phyloP scores from a whole-genome alignment of 1,140 invertebrate genomes.

The Daktulosphaira vitifoliae region DNA sequence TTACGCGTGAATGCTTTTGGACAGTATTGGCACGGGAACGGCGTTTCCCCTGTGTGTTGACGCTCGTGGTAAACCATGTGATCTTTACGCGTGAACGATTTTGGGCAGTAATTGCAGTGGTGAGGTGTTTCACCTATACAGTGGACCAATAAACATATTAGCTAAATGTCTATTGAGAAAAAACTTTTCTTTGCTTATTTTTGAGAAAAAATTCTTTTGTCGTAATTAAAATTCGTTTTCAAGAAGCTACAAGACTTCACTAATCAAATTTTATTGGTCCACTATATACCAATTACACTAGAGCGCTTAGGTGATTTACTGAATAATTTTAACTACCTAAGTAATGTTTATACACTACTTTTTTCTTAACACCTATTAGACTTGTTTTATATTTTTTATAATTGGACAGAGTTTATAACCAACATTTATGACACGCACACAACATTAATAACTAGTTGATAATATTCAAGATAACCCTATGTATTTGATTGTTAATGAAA shows the following conservation, averaged over 20 bases:
- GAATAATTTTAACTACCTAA: constrained; percentile 9
- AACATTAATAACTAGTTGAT: constrained; percentile 29
- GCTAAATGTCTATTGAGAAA: constrained; percentile 31
- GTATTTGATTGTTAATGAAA: constrained; percentile 7
- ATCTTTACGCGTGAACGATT: constrained; percentile 73
- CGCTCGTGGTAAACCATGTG: constrained; percentile 73
- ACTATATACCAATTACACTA: constrained; percentile 34
- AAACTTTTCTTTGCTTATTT: constrained; percentile 21
- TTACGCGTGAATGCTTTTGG: constrained; percentile 73
- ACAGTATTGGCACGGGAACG: constrained; percentile 70
- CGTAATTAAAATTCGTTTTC: no score
- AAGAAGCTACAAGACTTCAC: constrained; percentile 2
- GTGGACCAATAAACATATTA: constrained; percentile 34
- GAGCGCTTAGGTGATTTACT: constrained; percentile 26
- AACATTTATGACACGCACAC: constrained; percentile 31
- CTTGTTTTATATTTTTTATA: constrained; percentile 21
- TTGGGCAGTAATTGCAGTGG: constrained; percentile 72
- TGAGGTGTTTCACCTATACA: constrained; percentile 74
- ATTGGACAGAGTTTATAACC: constrained; percentile 6
- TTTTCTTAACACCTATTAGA: constrained; percentile 11
- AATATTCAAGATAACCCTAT: constrained; percentile 11
- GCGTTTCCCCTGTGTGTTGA: constrained; percentile 73
- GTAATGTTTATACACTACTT: constrained; percentile 19
- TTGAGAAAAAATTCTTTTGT: not conserved
- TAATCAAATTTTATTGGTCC: constrained; percentile 29